Evolutionary conservation across 2,888 invertebrate species (phyloP), one percentile per base, ranked within the genome.

Genomic region (Eudasyphora cyanicolor): DNA sequence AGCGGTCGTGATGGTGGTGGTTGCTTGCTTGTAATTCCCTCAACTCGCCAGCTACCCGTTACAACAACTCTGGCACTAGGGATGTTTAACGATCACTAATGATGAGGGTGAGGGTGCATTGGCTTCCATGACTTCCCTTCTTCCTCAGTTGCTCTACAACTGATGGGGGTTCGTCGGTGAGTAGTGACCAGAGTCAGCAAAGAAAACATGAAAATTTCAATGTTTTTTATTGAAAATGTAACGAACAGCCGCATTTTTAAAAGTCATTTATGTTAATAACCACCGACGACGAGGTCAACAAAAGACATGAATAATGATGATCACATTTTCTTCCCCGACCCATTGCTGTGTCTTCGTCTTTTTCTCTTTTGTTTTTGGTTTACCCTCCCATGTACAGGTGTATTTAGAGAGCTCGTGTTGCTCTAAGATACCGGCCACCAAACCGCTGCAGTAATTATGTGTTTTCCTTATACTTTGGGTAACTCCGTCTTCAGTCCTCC

Each of bases 201-300:
- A 82, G 82, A 82, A 82, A 78, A 82, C 70, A 71, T 64, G 77
- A 78, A 84, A 78, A 80, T 60, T 84, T 84, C 73, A 42, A 19
- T 64, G 64, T 64, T 64, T 70, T n/a, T 57, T 70, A 64, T 75
- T 67, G 57, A 27, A 74, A 42, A 71, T 57, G 67, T 27, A 42
- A 42, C 5, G 49, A 64, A 77, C 85, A 86, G 86, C 86, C 86
- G 86, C 83, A 85, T 82, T 86, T 83, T 84, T 70, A 80, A 86
- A 85, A 86, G 87, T 87, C 86, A 86, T 87, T 85, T 81, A 79
- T 82, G 82, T 86, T 86, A 83, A 82, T 83, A 82, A 82, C 73
- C 70, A n/a, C n/a, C n/a, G n/a, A n/a, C n/a, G 51, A n/a, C 64
- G 78, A 81, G 84, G 81, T 84, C 81, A 81, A n/a, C n/a, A n/a